These are phyloP conservation scores for Puffinus mauretanicus DNA, from an alignment of 2,113 vertebrate genomes.

Conservation along the genomic window DNA sequence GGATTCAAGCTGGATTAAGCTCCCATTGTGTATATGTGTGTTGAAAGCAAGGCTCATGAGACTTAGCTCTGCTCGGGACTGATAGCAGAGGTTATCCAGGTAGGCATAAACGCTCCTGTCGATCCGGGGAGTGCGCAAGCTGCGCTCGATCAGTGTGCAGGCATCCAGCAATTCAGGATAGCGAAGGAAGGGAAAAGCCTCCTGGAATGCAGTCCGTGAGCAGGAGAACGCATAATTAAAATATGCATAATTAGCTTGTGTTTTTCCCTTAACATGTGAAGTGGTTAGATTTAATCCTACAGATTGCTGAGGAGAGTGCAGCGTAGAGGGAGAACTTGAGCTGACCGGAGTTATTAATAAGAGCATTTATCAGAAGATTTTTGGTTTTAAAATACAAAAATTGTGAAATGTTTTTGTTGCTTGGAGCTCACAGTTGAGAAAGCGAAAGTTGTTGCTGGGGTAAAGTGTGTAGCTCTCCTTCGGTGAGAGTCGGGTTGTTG, in stretches of 20 bases:
- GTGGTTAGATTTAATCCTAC: neutral
- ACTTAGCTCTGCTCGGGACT: neutral
- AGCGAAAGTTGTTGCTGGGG: neutral
- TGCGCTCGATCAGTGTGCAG: neutral
- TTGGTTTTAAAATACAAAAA: neutral
- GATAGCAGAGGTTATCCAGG: neutral
- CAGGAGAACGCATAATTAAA: neutral
- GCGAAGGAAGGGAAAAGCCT: constrained; percentile 5
- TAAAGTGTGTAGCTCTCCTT: neutral
- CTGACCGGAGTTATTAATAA: neutral
- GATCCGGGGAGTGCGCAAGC: neutral
- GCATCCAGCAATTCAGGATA: neutral
- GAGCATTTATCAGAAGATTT: neutral
- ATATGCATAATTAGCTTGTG: neutral
- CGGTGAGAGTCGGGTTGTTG: neutral
- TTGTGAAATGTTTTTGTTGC: neutral
- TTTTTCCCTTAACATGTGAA: neutral
- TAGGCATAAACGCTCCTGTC: neutral
- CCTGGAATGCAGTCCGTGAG: neutral
- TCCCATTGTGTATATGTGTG: neutral
- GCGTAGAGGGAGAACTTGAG: neutral
- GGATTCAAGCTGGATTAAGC: neutral
- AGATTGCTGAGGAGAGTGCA: neutral
- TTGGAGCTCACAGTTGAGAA: neutral
- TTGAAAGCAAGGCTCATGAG: neutral